Conservation (phyloP, 2,888 invertebrate species). For the Ferdinandea cuprea region DNA sequence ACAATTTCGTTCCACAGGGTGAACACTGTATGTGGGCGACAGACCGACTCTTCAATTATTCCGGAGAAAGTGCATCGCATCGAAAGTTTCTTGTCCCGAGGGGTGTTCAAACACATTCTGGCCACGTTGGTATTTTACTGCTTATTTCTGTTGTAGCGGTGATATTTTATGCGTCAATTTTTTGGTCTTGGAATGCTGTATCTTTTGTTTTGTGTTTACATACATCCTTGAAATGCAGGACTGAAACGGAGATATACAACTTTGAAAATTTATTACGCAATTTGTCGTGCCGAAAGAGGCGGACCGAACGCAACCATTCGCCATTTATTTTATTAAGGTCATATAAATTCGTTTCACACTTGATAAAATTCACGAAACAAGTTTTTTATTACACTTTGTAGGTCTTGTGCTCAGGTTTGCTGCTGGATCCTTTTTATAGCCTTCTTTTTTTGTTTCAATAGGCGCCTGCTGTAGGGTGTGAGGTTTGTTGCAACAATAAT, state of each 20-base stretch:
- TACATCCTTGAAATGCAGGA: neutral
- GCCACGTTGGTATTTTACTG: too few species aligned
- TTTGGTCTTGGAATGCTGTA: too few species aligned
- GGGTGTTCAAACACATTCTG: too few species aligned
- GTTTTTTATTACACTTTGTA: conserved; percentile 6
- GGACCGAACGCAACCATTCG: conserved; percentile 15
- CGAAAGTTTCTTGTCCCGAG: too few species aligned
- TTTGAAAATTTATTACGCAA: conserved; percentile 52
- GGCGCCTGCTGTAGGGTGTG: too few species aligned
- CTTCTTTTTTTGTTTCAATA: too few species aligned
- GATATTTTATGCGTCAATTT: neutral
- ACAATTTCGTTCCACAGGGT: too few species aligned
- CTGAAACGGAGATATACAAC: too few species aligned
- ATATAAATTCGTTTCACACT: conserved; percentile 56
- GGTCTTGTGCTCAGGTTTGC: conserved; percentile 38
- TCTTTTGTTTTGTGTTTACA: neutral
- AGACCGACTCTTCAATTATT: too few species aligned
- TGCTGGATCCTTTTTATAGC: conserved; percentile 15
- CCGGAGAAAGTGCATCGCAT: neutral
- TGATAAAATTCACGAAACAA: conserved; percentile 37
- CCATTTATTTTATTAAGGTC: conserved; percentile 59
- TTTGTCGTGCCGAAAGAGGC: conserved; percentile 11
- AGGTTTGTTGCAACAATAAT: too few species aligned
- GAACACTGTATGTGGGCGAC: too few species aligned
- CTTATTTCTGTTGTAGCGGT: too few species aligned